These are phyloP conservation scores for Poicephalus meyeri DNA, from an alignment of 2,113 vertebrate species.

Conservation along the genomic window DNA sequence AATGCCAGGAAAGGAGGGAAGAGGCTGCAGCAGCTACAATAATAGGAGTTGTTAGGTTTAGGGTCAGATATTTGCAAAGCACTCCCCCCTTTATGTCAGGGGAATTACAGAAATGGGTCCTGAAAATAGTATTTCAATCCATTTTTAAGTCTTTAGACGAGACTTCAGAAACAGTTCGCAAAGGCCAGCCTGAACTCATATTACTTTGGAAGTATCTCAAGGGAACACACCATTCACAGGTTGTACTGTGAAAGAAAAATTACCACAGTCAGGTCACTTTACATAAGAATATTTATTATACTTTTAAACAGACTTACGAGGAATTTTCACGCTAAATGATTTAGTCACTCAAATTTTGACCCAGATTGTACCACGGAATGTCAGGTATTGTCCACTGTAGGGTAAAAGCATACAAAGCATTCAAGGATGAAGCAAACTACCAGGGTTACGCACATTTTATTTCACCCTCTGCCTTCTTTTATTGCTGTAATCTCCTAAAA, in stretches of 20 bases:
- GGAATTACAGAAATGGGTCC: background rate
- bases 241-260: background rate
- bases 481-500: background rate
- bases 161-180: background rate
- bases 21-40: background rate
- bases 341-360: background rate
- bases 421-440: background rate
- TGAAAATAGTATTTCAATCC: background rate
- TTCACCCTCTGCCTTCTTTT: background rate
- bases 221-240: background rate
- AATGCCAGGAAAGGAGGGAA: background rate
- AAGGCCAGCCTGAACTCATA: background rate
- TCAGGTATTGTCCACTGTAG: background rate
- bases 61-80: background rate
- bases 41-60: background rate
- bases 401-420: background rate
- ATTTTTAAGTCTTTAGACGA: slow-evolving; percentile 1
- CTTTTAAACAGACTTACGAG: background rate
- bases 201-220: background rate
- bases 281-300: background rate
- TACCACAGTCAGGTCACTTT: background rate
- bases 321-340: background rate
- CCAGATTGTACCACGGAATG: background rate
- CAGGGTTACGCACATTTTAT: background rate
- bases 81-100: background rate